Percentiles rank a stretch among this genome's conserved stretches.
Evolutionary conservation across 2,113 vertebrate species (phyloP).

Genomic region (Chionomys nivalis): DNA sequence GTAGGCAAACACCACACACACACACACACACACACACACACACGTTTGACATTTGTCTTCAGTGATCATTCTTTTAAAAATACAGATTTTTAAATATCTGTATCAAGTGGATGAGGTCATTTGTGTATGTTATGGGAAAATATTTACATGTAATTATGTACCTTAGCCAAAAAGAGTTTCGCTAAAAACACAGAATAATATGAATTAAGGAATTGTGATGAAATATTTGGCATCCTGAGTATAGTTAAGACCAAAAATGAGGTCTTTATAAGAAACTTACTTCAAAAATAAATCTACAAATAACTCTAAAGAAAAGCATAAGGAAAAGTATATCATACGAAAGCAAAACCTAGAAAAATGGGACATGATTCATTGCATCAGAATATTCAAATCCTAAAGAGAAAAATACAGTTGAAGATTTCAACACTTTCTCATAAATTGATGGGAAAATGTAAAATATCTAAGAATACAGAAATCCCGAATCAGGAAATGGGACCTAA

Average conservation of each 20-base stretch:
- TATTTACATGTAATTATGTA: background rate
- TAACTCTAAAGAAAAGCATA: background rate
- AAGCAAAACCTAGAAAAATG: background rate
- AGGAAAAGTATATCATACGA: background rate
- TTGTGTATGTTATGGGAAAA: background rate
- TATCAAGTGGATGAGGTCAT: background rate
- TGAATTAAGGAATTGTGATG: background rate
- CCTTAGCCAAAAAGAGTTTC: background rate
- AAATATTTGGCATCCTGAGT: conserved; percentile 3
- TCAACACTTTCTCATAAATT: background rate
- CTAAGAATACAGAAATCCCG: background rate
- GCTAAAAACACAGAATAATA: background rate
- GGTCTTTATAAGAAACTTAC: background rate
- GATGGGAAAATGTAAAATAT: background rate
- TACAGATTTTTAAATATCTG: background rate
- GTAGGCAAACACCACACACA: background rate
- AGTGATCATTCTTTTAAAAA: background rate
- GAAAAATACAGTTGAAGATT: background rate
- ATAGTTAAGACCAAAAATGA: background rate
- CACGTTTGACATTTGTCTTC: background rate
- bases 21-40: background rate
- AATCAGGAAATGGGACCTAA: background rate
- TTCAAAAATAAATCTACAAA: background rate
- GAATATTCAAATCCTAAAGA: background rate
- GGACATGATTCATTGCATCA: background rate